Conservation (phyloP, 2,113 vertebrate genomes). For the Triplophysa siluroides region DNA sequence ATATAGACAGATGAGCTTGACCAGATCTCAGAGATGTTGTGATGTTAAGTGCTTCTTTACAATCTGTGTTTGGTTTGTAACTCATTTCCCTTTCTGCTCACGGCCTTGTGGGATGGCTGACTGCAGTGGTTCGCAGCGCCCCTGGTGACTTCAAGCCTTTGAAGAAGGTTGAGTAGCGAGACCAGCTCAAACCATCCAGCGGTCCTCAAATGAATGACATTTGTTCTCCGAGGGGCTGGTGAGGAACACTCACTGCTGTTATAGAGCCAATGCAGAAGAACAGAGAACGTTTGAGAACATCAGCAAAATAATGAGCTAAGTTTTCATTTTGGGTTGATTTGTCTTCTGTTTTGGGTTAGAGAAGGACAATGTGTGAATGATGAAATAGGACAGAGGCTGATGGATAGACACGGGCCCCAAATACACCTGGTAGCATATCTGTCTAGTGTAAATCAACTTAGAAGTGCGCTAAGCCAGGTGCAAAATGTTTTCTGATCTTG, state of each 20-base stretch:
- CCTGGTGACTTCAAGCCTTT: slow-evolving; percentile 12
- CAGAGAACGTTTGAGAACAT: not conserved
- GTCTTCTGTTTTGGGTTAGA: not conserved
- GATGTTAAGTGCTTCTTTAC: too few species aligned
- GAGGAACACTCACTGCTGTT: not conserved
- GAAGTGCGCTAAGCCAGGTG: too few species aligned
- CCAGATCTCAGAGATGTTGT: not conserved
- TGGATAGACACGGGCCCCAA: too few species aligned
- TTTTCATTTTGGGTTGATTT: not conserved
- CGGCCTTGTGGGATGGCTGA: not conserved
- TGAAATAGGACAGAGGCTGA: not conserved
- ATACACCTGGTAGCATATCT: too few species aligned
- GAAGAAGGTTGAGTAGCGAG: slow-evolving; percentile 7
- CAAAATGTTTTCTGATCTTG: too few species aligned
- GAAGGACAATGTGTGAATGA: not conserved
- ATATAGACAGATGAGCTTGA: not conserved
- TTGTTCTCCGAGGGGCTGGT: not conserved
- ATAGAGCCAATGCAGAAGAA: not conserved
- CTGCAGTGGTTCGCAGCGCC: not conserved
- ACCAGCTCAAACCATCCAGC: slow-evolving; percentile 6
- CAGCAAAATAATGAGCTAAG: not conserved
- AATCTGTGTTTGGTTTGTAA: not conserved
- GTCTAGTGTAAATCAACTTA: too few species aligned
- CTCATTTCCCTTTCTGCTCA: not conserved
- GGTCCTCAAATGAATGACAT: not conserved